Evolutionary conservation across 1,140 invertebrate species (phyloP).

Genomic region (Planococcus citri): DNA sequence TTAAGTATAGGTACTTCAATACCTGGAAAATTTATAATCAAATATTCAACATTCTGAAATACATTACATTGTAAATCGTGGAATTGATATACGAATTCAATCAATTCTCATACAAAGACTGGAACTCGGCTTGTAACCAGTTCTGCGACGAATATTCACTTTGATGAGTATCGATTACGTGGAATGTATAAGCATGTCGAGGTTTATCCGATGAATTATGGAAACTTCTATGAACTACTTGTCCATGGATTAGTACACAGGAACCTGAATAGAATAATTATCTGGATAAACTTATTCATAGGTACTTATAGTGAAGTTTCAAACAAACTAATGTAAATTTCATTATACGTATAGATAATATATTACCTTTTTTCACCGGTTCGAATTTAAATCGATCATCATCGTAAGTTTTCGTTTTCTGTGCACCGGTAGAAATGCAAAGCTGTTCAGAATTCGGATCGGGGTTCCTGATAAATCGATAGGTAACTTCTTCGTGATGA

Average conservation of each 20-base stretch:
- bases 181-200: constrained; percentile 92
- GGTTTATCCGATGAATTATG: constrained; percentile 67
- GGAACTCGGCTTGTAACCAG: constrained; percentile 66
- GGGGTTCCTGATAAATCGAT: constrained; percentile 57
- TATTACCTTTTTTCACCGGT: constrained; percentile 64
- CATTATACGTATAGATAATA: too few species aligned
- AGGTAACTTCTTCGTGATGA: constrained; percentile 65
- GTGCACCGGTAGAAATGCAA: constrained; percentile 49
- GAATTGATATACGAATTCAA: too few species aligned
- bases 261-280: constrained; percentile 52
- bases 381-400: constrained; percentile 62
- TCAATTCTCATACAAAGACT: constrained; percentile 39
- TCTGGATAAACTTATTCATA: too few species aligned
- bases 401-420: constrained; percentile 59
- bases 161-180: constrained; percentile 69
- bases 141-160: constrained; percentile 68
- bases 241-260: constrained; percentile 78
- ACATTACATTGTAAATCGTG: too few species aligned
- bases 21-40: too few species aligned
- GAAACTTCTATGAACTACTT: constrained; percentile 86
- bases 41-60: too few species aligned
- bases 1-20: too few species aligned
- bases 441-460: constrained; percentile 44
- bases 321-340: too few species aligned
- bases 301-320: too few species aligned